Evolutionary conservation across 2,113 vertebrate genomes (phyloP).

Genomic region (Rhinogobius similis): DNA sequence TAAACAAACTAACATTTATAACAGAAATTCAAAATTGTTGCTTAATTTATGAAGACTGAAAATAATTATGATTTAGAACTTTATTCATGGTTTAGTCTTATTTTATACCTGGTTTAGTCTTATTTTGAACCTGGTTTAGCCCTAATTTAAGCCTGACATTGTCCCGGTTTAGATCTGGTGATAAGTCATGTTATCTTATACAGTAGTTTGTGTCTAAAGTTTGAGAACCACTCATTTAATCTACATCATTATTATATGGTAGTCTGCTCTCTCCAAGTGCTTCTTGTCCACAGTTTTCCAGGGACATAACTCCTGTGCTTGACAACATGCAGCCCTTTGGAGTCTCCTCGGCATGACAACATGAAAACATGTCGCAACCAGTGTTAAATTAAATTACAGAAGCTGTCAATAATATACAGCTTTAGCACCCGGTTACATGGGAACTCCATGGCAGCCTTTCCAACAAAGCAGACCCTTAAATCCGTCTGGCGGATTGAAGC

Average conservation of each 20-base stretch:
- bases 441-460: slow-evolving; percentile 31
- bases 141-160: no score
- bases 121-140: no score
- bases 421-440: slow-evolving; percentile 36
- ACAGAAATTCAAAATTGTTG: no score
- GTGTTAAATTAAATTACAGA: slow-evolving; percentile 67
- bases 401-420: slow-evolving; percentile 57
- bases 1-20: no score
- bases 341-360: slow-evolving; percentile 47
- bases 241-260: neutral
- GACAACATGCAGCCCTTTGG: slow-evolving; percentile 26
- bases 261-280: neutral
- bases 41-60: no score
- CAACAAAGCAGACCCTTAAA: slow-evolving; percentile 56
- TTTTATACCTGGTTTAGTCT: no score
- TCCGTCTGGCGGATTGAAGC: slow-evolving; percentile 50
- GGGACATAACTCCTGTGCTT: slow-evolving; percentile 16
- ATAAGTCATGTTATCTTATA: no score
- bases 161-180: no score
- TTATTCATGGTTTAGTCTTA: no score
- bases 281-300: slow-evolving; percentile 24
- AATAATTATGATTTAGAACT: no score
- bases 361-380: slow-evolving; percentile 47
- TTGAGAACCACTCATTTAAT: neutral
- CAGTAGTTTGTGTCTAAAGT: no score